Conservation (phyloP, 1,140 invertebrate species). For the Megalopta genalis region DNA sequence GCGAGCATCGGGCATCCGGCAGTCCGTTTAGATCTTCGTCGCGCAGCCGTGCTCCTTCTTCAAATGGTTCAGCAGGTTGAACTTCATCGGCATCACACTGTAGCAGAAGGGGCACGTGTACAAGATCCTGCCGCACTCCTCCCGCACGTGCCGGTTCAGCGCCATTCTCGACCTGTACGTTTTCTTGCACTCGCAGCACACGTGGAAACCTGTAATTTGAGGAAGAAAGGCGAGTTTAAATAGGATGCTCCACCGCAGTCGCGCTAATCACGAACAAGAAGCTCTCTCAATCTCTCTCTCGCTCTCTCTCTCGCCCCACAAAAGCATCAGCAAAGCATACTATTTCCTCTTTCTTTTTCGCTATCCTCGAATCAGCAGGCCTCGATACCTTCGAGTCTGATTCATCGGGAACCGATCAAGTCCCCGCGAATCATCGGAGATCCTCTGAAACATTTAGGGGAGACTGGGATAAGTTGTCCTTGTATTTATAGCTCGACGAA, state of each 20-base stretch:
- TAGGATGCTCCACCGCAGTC: background rate
- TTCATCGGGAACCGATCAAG: background rate
- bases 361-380: background rate
- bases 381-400: background rate
- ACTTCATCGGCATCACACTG: constrained; percentile 66
- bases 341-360: constrained; percentile 15
- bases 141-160: constrained; percentile 63
- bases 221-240: constrained; percentile 44
- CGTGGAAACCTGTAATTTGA: constrained; percentile 59
- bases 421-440: background rate
- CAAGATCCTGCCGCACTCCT: constrained; percentile 66
- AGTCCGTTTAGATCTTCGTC: constrained; percentile 30
- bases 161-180: constrained; percentile 61
- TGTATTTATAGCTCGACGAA: too few species aligned
- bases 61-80: constrained; percentile 64
- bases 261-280: constrained; percentile 39
- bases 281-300: too few species aligned
- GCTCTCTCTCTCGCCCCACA: constrained; percentile 33
- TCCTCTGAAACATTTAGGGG: background rate
- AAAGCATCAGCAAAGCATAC: constrained; percentile 54
- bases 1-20: background rate
- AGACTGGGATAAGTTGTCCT: too few species aligned
- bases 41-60: constrained; percentile 62
- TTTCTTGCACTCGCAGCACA: constrained; percentile 64
- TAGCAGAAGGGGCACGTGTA: constrained; percentile 62